Evolutionary conservation across 2,113 vertebrate species (phyloP).

Genomic region (Cyprinodon tularosa): DNA sequence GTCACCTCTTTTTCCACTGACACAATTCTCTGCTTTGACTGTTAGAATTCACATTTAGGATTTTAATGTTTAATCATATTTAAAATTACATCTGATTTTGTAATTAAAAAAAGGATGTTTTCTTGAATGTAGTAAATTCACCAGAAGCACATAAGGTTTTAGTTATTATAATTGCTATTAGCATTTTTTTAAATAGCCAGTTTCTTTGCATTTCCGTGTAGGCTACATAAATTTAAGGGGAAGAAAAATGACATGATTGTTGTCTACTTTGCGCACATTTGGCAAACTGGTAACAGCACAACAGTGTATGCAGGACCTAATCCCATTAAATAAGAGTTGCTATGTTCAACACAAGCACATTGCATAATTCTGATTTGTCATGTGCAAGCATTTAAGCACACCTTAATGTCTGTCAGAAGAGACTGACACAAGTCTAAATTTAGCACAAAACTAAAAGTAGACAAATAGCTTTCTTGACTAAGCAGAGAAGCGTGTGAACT

Average conservation of each 20-base stretch:
- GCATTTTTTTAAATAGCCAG: background rate
- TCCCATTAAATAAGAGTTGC: background rate
- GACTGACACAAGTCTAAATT: background rate
- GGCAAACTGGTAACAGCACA: background rate
- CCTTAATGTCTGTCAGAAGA: background rate
- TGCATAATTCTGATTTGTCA: background rate
- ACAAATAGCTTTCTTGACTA: constrained; percentile 1
- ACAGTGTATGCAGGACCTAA: background rate
- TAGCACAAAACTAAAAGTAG: background rate
- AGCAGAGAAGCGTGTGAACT: constrained; percentile 1
- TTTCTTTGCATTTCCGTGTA: background rate
- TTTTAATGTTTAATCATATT: constrained; percentile 41
- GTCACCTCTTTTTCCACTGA: constrained; percentile 59
- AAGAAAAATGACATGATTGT: background rate
- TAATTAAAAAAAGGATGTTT: constrained; percentile 19
- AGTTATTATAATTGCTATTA: background rate
- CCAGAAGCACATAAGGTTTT: background rate
- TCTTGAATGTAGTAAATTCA: constrained; percentile 8
- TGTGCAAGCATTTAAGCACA: background rate
- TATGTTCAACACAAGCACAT: background rate
- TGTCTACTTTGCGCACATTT: background rate
- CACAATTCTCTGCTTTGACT: constrained; percentile 33
- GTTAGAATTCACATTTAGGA: constrained; percentile 38
- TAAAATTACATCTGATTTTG: constrained; percentile 21
- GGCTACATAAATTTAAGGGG: background rate